A percentile compares a stretch with the other conserved stretches of the same genome.
These are phyloP conservation scores for Drosophila meridiana DNA, from an alignment of 2,888 invertebrate genomes.

Conservation along the genomic window DNA sequence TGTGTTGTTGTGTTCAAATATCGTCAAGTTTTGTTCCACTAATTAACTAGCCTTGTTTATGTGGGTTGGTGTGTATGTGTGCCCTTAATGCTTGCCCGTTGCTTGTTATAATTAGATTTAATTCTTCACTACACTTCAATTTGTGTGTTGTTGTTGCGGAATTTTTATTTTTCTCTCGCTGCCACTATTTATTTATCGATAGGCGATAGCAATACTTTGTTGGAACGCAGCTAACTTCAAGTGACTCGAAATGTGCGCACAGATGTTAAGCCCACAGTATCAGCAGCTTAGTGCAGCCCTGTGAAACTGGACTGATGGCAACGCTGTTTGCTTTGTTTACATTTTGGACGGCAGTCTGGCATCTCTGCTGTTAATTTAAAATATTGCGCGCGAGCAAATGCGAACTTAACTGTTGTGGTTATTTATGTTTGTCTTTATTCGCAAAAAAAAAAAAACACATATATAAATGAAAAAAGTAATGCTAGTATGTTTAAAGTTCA, in stretches of 20 bases:
- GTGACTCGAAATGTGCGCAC: constrained; percentile 38
- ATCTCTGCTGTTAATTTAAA: constrained; percentile 8
- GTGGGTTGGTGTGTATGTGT: constrained; percentile 21
- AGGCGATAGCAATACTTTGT: constrained; percentile 27
- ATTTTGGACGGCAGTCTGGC: constrained; percentile 22
- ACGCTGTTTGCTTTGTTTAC: constrained; percentile 24
- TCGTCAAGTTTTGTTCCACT: constrained; percentile 59
- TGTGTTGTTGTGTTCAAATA: constrained; percentile 53
- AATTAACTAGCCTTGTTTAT: constrained; percentile 54
- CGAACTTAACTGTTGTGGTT: background rate
- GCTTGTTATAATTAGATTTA: constrained; percentile 74
- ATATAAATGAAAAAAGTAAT: background rate
- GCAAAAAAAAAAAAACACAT: background rate
- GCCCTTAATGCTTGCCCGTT: constrained; percentile 50
- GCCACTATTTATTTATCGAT: constrained; percentile 52
- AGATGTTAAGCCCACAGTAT: constrained; percentile 29
- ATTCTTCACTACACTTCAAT: constrained; percentile 69
- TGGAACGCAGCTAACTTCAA: constrained; percentile 53
- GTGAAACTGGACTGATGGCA: constrained; percentile 10
- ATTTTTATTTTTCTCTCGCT: constrained; percentile 62
- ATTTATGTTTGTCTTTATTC: background rate
- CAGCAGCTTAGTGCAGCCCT: constrained; percentile 32
- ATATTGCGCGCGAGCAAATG: constrained; percentile 18
- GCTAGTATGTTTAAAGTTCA: background rate
- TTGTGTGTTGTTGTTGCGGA: constrained; percentile 67